A percentile compares a stretch with the other conserved stretches of the same genome.
These are phyloP conservation scores for Strigops habroptila DNA, from an alignment of 2,113 vertebrate genomes.

Conservation along the genomic window DNA sequence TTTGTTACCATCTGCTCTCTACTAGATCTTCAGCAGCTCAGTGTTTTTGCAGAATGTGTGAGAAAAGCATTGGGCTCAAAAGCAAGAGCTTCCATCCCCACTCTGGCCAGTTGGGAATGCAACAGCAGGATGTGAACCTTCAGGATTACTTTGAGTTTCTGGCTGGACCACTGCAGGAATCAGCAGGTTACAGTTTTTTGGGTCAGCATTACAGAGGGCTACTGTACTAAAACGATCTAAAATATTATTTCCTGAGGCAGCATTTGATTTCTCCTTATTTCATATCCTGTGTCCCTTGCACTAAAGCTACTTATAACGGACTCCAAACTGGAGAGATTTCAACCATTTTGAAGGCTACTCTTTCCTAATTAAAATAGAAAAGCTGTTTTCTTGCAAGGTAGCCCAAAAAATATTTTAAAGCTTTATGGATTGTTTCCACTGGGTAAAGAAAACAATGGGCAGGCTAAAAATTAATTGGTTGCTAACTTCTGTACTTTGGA, in stretches of 20 bases:
- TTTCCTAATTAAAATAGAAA: not conserved
- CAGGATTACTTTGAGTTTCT: not conserved
- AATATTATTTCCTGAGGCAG: not conserved
- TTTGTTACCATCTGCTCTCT: not conserved
- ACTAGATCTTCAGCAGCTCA: not conserved
- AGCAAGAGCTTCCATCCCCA: not conserved
- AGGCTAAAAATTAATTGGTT: constrained; percentile 48
- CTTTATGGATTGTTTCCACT: constrained; percentile 14
- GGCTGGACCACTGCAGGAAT: not conserved
- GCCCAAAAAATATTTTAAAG: constrained; percentile 29
- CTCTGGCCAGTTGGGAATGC: not conserved
- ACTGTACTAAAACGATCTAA: not conserved
- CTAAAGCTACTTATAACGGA: not conserved
- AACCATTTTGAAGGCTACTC: not conserved
- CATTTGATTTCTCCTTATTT: not conserved
- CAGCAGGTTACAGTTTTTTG: not conserved
- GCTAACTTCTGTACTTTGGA: constrained; percentile 54
- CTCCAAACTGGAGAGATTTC: not conserved
- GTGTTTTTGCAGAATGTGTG: not conserved
- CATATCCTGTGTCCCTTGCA: not conserved
- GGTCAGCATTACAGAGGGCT: not conserved
- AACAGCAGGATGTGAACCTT: not conserved
- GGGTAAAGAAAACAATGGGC: constrained; percentile 22
- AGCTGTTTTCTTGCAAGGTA: constrained; percentile 2
- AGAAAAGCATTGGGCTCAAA: not conserved